Base-by-base conservation (phyloP, 2,797 vertebrate species). In the Enteromius trimaculatus region DNA sequence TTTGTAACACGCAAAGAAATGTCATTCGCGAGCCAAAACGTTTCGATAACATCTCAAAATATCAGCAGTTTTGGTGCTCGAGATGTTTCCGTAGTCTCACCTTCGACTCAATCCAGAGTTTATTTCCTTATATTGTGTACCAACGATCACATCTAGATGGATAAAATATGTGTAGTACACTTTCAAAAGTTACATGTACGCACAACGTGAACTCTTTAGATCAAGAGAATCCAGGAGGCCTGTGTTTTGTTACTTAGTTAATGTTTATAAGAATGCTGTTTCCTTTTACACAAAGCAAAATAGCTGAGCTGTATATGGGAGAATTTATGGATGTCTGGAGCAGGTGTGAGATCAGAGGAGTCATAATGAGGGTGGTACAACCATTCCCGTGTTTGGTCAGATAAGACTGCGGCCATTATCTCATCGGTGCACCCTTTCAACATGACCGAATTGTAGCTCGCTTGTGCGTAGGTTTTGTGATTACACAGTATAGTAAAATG, bases 301-400 rank as follows among this genome's bases (percentile, higher is more conserved):
- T 79, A 81, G 53, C 23, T 70, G 68, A 81, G 65, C 34, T 51
- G 88, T 90, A 53, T 81, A 89, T 89, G 77, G 42, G 83, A 84
- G 77, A 83, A 86, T 93, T 93, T 92, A 93, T 92, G 26, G 85
- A 90, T 90, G 89, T 89, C 89, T 91, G 79, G 88, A 89, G 88
- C 92, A 92, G 93, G 92, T 93, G 91, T 91, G 87, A 91, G 90
- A 89, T 86, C 88, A 85, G 70, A 76, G 85, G 79, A 83, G 86
- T 83, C 85, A 87, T 91, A 90, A 90, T 90, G 87, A 72, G 0
- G 26, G 55, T 88, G 84, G 89, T 92, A 89, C 92, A 83, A 62
- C 75, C 23, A 90, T 89, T 75, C 49, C 71, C 6, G 21, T 87
- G 89, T 91, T 90, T 88, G 89, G 86, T 86, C 77, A 88, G 93